These are phyloP conservation scores for Catharus ustulatus DNA, from an alignment of 2,797 vertebrate species.

Conservation along the genomic window DNA sequence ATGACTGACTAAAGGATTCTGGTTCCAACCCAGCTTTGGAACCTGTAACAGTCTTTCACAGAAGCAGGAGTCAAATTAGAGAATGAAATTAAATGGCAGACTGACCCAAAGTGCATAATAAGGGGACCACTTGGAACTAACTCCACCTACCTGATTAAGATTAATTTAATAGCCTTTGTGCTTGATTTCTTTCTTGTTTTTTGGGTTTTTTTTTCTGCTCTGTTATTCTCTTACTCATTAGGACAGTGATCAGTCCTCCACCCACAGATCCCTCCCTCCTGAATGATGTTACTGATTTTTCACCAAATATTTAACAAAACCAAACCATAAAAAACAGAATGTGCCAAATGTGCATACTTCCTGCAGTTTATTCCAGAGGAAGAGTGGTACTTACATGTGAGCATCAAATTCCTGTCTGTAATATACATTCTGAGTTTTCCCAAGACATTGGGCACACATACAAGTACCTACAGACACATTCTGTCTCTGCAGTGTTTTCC, in stretches of 20 bases:
- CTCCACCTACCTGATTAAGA: background rate
- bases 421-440: background rate
- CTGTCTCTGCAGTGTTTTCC: background rate
- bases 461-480: background rate
- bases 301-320: background rate
- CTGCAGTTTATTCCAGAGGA: background rate
- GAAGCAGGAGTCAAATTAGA: background rate
- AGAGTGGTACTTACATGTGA: background rate
- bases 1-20: background rate
- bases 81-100: background rate
- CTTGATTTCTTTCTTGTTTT: background rate
- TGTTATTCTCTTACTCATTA: background rate
- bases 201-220: rapidly evolving
- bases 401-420: background rate
- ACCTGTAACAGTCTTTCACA: background rate
- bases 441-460: background rate
- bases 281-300: background rate
- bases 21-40: background rate
- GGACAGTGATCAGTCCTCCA: background rate
- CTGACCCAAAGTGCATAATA: background rate
- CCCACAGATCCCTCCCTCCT: background rate
- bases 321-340: background rate
- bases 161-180: background rate
- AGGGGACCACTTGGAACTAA: background rate
- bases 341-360: background rate